These are phyloP conservation scores for Kradibia gibbosae DNA, from an alignment of 1,140 invertebrate species.

Conservation along the genomic window DNA sequence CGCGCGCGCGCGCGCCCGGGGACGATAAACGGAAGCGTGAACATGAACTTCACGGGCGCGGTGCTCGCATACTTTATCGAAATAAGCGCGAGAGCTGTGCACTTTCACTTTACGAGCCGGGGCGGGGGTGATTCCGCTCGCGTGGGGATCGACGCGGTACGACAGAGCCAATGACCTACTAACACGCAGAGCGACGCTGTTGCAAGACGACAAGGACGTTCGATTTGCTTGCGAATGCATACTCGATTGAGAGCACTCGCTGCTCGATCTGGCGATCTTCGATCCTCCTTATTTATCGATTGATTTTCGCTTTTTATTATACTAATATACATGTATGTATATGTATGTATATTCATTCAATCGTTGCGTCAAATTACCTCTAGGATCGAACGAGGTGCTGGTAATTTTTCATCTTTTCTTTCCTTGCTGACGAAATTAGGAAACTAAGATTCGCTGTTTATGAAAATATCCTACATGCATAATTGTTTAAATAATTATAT, in stretches of 20 bases:
- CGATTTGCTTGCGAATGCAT: slow-evolving; percentile 1
- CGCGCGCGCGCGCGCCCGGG: not conserved
- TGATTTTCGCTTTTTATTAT: not conserved
- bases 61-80: not conserved
- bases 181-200: slow-evolving; percentile 61
- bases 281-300: not conserved
- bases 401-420: too few relatives aligned
- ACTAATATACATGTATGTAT: too few relatives aligned
- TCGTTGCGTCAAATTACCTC: too few relatives aligned
- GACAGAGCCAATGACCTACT: slow-evolving; percentile 71
- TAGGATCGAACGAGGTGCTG: too few relatives aligned
- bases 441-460: too few relatives aligned
- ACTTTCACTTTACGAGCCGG: slow-evolving; percentile 29
- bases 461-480: too few relatives aligned
- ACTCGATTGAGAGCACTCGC: not conserved
- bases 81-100: slow-evolving; percentile 34
- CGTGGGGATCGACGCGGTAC: slow-evolving; percentile 43
- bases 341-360: too few relatives aligned
- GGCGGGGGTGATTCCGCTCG: slow-evolving; percentile 16
- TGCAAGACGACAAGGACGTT: slow-evolving; percentile 55
- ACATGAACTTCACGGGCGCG: slow-evolving; percentile 20
- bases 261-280: not conserved
- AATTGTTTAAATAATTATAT: too few relatives aligned
- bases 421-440: too few relatives aligned
- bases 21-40: slow-evolving; percentile 30